phyloP scores from a whole-genome alignment of 2,113 vertebrate species.

The Scomber japonicus region DNA sequence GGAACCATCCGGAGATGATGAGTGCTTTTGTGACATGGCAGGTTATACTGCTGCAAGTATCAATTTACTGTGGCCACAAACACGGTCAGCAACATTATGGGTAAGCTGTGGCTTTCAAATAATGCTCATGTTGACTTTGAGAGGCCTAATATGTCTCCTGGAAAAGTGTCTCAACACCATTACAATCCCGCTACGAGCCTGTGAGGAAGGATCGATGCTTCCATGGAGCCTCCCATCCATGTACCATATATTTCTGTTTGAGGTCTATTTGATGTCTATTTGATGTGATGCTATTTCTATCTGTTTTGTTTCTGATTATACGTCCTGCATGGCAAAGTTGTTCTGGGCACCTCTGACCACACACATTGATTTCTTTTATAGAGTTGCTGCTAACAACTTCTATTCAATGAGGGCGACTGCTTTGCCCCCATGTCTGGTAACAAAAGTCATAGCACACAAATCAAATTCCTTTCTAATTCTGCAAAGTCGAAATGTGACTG shows the following conservation, averaged over 20 bases:
- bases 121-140: not conserved
- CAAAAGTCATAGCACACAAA: not conserved
- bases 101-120: constrained; percentile 5
- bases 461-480: constrained; percentile 5
- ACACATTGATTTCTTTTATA: not conserved
- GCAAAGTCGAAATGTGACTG: not conserved
- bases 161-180: not conserved
- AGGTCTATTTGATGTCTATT: too few relatives aligned
- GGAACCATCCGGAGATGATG: constrained; percentile 22
- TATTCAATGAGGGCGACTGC: not conserved
- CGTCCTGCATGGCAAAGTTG: not conserved
- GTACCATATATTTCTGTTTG: too few relatives aligned
- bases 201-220: constrained; percentile 4
- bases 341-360: not conserved
- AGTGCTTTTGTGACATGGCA: constrained; percentile 7
- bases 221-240: too few relatives aligned
- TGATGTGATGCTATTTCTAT: too few relatives aligned
- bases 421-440: not conserved
- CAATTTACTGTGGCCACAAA: not conserved
- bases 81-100: not conserved
- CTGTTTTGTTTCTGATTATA: too few relatives aligned
- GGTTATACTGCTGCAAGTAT: constrained; percentile 13
- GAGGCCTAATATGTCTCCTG: not conserved
- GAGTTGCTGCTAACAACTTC: not conserved
- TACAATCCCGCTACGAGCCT: not conserved